phyloP scores from a whole-genome alignment of 1,140 invertebrate species.

The Panagrolaimus sp. region DNA sequence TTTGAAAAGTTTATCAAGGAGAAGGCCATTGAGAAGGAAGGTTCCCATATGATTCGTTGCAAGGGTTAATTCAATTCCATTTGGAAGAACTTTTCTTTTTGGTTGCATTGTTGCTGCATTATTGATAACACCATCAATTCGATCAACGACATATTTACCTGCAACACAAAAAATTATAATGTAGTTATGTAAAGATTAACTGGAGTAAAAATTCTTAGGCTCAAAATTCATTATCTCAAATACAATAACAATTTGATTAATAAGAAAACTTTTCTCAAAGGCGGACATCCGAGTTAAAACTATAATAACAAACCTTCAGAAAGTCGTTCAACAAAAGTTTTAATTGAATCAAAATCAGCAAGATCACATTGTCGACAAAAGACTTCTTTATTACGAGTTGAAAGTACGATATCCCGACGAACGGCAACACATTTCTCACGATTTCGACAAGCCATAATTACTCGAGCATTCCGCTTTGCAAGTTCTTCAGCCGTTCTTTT shows the following conservation, averaged over 20 bases:
- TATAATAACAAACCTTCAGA: conserved; percentile 36
- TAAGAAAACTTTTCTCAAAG: no score
- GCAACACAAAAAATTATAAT: no score
- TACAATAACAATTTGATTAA: no score
- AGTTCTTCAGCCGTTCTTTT: conserved; percentile 47
- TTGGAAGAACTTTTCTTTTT: conserved; percentile 46
- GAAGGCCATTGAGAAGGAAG: conserved; percentile 53
- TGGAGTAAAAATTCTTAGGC: no score
- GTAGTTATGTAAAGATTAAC: no score
- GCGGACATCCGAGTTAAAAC: no score
- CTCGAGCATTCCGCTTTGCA: conserved; percentile 53
- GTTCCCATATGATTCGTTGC: conserved; percentile 58
- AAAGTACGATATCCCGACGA: conserved; percentile 52
- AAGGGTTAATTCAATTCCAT: conserved; percentile 54
- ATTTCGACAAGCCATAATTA: conserved; percentile 58
- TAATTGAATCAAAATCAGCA: conserved; percentile 55
- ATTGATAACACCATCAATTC: conserved; percentile 54
- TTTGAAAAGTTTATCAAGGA: conserved; percentile 48
- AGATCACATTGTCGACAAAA: conserved; percentile 55
- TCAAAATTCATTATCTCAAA: no score
- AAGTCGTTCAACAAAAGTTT: conserved; percentile 54
- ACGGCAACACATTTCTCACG: conserved; percentile 56
- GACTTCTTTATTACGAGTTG: conserved; percentile 55
- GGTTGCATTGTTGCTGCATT: conserved; percentile 51
- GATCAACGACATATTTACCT: conserved; percentile 54